Conservation (phyloP, 2,888 invertebrate species). For the Stegophylla sp. region DNA sequence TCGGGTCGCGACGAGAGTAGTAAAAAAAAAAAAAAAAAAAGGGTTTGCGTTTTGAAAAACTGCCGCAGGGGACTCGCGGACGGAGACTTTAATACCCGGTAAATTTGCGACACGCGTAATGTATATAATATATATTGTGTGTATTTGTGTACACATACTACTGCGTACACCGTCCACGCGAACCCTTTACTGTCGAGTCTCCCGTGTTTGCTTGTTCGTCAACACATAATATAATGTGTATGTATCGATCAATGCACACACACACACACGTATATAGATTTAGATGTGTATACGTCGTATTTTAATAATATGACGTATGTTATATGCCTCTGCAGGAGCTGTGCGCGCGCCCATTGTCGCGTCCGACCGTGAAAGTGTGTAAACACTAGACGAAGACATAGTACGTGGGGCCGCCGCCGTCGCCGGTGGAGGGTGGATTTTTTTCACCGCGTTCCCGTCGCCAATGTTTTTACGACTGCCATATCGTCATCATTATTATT, state of each 20-base stretch:
- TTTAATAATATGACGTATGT: too few relatives aligned
- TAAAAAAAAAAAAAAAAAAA: neutral
- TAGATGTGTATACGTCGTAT: too few relatives aligned
- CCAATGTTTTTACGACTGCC: too few relatives aligned
- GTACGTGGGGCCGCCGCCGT: neutral
- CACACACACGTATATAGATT: too few relatives aligned
- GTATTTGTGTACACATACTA: too few relatives aligned
- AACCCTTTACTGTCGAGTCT: too few relatives aligned
- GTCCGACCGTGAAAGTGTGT: neutral
- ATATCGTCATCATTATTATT: neutral
- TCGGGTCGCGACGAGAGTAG: neutral
- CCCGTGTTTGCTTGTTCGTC: too few relatives aligned
- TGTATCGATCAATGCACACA: too few relatives aligned
- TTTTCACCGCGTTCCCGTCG: neutral
- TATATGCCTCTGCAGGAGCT: neutral
- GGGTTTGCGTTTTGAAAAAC: slow-evolving; percentile 43
- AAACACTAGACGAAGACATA: slow-evolving; percentile 3
- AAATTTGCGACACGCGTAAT: slow-evolving; percentile 53
- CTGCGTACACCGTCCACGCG: too few relatives aligned
- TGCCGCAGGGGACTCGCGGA: neutral
- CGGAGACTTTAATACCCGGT: slow-evolving; percentile 50
- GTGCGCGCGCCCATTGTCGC: neutral
- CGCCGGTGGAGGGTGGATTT: neutral
- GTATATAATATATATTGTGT: neutral
- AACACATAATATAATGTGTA: too few relatives aligned